Evolutionary conservation across 2,888 invertebrate genomes (phyloP).

Genomic region (Dioctria rufipes): DNA sequence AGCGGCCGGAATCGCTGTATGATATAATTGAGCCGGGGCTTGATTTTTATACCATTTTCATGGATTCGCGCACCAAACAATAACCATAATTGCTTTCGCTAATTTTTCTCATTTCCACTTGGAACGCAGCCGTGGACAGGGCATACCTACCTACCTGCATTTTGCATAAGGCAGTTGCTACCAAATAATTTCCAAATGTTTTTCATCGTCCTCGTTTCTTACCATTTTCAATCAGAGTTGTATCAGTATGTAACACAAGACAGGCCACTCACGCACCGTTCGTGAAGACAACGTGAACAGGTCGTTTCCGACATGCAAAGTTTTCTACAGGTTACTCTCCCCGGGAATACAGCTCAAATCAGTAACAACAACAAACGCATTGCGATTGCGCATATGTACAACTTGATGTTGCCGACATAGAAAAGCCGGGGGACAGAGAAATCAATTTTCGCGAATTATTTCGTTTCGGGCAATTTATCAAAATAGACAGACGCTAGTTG

Average conservation of each 20-base stretch:
- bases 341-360: slow-evolving; percentile 22
- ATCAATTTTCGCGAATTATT: slow-evolving; percentile 61
- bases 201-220: slow-evolving; percentile 23
- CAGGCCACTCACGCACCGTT: slow-evolving; percentile 56
- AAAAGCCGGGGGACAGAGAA: slow-evolving; percentile 47
- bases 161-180: slow-evolving; percentile 25
- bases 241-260: slow-evolving; percentile 57
- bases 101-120: background rate
- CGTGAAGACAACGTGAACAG: slow-evolving; percentile 35
- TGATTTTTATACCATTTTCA: too few species aligned
- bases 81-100: too few species aligned
- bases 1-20: too few species aligned
- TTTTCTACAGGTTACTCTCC: slow-evolving; percentile 43
- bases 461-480: slow-evolving; percentile 63
- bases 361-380: background rate
- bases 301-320: slow-evolving; percentile 56
- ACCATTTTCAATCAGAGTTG: slow-evolving; percentile 37
- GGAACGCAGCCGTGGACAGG: background rate
- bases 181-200: slow-evolving; percentile 23
- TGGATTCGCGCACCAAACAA: too few species aligned
- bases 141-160: background rate
- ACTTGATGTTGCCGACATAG: slow-evolving; percentile 38
- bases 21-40: too few species aligned
- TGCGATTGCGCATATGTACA: slow-evolving; percentile 11
- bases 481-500: slow-evolving; percentile 62